Percentiles rank a stretch among this genome's conserved stretches.
Conservation (phyloP, 1,140 invertebrate genomes). For the Drosophila pandora region DNA sequence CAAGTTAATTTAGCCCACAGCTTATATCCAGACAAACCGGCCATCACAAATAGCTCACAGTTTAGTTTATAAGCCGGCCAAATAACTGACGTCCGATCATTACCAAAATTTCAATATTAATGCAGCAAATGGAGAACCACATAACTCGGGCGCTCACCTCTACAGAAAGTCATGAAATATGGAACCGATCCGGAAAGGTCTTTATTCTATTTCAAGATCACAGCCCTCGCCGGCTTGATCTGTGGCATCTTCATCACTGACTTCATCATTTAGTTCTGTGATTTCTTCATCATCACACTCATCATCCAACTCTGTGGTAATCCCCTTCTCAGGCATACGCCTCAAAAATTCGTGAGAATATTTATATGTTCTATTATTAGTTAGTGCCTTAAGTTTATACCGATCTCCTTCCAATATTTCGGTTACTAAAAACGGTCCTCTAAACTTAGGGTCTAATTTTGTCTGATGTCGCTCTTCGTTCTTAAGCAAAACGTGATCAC, state of each 20-base stretch:
- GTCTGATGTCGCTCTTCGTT: no score
- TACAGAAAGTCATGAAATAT: conserved; percentile 6
- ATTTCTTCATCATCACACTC: no score
- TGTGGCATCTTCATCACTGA: no score
- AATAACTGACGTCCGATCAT: conserved; percentile 1
- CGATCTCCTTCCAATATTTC: no score
- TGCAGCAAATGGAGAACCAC: conserved; percentile 10
- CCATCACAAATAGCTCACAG: neutral
- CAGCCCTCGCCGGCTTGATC: no score
- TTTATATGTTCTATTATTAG: conserved; percentile 3
- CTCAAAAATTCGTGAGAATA: conserved; percentile 2
- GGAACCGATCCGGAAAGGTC: no score
- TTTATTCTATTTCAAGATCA: neutral
- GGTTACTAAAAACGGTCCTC: no score
- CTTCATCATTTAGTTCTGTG: neutral
- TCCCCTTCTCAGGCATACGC: no score
- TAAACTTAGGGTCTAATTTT: no score
- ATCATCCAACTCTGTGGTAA: no score
- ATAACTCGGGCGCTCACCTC: conserved; percentile 2
- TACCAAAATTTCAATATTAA: neutral
- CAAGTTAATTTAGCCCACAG: neutral
- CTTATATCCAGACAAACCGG: conserved; percentile 3
- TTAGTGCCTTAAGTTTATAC: conserved; percentile 2
- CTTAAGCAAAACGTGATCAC: no score
- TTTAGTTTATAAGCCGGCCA: neutral